Evolutionary conservation across 2,888 invertebrate species (phyloP), one percentile per base, ranked within the genome.

Genomic region (Tiliacea aurago): DNA sequence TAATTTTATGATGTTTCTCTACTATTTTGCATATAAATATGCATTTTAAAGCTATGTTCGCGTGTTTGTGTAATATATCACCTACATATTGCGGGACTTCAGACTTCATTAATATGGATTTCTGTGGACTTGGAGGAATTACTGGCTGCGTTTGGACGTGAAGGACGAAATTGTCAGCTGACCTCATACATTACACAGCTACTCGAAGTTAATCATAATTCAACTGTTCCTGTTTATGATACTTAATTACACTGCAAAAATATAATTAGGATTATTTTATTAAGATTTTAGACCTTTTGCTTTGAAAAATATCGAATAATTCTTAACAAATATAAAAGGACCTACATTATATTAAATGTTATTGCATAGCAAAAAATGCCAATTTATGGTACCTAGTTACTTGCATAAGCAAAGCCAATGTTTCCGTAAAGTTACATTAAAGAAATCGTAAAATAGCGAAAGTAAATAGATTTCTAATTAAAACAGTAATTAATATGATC

Each of bases 1-100:
- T 86, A 84, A 86, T 86, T 85, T 84, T 86, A 86, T 83, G 76
- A 82, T 85, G 84, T 86, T 86, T 84, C 86, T 84, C 65, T 73
- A 77, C 76, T 85, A 80, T 63, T 86, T 86, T 81, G 84, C 85
- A 86, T 86, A 80, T 81, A 84, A 86, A 85, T 85, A 85, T 86
- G 82, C 83, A 80, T 85, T 84, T 83, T 81, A 76, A 83, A 81
- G 63, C 58, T 83, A 71, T 73, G 76, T 72, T 88, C 74, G 89
- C 89, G 88, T 89, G 89, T 78, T 85, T 70, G 74, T 76, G 78
- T 87, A 63, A 67, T 84, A 77, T 84, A 79, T 82, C 83, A 87
- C 81, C 81, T 81, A 80, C 79, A 78, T 62, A 73, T 83, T 72
- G 74, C 51, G 63, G 58, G 58, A 70, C 68, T 80, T 80, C 20